Conservation (phyloP, 2,797 vertebrate genomes). For the Gymnothorax reevesii region DNA sequence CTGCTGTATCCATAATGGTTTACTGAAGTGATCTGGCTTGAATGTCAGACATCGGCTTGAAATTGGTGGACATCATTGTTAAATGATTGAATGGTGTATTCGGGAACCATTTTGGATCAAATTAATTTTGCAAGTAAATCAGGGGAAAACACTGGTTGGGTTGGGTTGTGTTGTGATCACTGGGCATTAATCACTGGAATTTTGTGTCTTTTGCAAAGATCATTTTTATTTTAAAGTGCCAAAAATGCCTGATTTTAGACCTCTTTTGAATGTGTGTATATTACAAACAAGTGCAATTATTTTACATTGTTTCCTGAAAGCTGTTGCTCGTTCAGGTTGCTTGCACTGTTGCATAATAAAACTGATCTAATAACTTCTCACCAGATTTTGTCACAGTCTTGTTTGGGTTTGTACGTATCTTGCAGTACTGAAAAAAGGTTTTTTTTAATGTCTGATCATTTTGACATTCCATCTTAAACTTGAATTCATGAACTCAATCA, state of each 20-base stretch:
- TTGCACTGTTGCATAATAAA: conserved; percentile 48
- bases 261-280: conserved; percentile 42
- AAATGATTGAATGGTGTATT: no score
- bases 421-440: background rate
- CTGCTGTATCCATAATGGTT: no score
- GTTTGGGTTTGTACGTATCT: background rate
- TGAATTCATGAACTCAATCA: background rate
- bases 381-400: background rate
- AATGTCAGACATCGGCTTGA: no score
- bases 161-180: background rate
- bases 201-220: background rate
- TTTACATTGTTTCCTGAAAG: conserved; percentile 32
- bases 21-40: no score
- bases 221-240: conserved; percentile 28
- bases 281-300: conserved; percentile 43
- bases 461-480: background rate
- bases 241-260: conserved; percentile 27
- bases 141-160: background rate
- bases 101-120: no score
- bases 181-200: conserved; percentile 11
- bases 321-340: conserved; percentile 32
- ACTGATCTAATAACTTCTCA: conserved; percentile 31
- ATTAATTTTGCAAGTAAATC: background rate
- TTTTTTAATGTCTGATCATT: background rate
- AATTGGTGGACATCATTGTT: no score